phyloP scores from a whole-genome alignment of 2,797 vertebrate genomes.

The Mormyrus proboscirostris region DNA sequence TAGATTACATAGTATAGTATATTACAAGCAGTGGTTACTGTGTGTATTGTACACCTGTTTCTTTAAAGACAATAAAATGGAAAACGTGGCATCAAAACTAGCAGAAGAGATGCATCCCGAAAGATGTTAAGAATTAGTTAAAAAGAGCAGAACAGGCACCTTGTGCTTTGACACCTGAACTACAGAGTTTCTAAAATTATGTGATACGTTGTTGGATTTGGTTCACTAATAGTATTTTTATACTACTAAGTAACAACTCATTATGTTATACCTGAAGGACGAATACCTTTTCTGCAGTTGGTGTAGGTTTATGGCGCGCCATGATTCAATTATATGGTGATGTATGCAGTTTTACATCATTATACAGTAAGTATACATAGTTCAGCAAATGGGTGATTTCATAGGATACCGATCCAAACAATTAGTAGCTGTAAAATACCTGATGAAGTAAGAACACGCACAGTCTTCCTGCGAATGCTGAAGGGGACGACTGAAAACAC shows the following conservation, averaged over 20 bases:
- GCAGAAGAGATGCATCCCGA: neutral
- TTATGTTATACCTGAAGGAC: neutral
- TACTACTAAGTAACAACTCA: neutral
- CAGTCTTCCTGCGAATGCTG: neutral
- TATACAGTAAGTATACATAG: neutral
- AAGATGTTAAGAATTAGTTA: neutral
- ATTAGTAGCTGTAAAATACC: neutral
- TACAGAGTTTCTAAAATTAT: neutral
- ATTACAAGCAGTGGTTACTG: neutral
- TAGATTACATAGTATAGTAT: slow-evolving; percentile 30
- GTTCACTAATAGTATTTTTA: neutral
- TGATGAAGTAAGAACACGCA: neutral
- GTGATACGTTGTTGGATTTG: neutral
- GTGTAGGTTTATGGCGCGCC: neutral
- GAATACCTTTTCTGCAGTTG: neutral
- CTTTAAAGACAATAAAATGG: slow-evolving; percentile 18
- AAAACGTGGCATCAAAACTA: neutral
- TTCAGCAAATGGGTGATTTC: neutral
- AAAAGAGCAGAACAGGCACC: slow-evolving; percentile 10
- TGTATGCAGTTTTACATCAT: neutral
- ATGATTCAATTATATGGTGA: neutral
- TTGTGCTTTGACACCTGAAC: neutral
- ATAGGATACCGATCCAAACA: neutral
- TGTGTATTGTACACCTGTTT: slow-evolving; percentile 27
- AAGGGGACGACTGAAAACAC: neutral